These are phyloP conservation scores for Phlogophora meticulosa DNA, from an alignment of 2,888 invertebrate genomes.

Conservation along the genomic window DNA sequence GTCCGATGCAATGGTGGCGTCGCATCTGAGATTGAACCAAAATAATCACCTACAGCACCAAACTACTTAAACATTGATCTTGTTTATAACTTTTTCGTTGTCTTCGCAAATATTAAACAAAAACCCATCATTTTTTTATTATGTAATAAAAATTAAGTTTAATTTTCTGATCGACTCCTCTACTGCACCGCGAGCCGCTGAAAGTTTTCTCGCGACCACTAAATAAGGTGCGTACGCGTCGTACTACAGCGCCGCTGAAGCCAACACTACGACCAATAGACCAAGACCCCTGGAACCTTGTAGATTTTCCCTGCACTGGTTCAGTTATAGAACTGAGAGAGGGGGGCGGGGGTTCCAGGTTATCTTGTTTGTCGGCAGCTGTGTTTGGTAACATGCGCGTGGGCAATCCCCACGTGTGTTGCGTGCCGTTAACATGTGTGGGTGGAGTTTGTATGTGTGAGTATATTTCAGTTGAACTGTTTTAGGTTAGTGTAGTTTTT, in stretches of 20 bases:
- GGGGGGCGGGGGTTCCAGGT: slow-evolving; percentile 43
- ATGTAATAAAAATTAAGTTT: background rate
- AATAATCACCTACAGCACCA: too few relatives aligned
- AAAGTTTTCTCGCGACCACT: slow-evolving; percentile 71
- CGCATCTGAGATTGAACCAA: too few relatives aligned
- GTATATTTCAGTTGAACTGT: slow-evolving; percentile 44
- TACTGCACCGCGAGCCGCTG: slow-evolving; percentile 69
- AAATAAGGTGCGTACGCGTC: slow-evolving; percentile 79
- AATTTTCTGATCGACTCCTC: slow-evolving; percentile 48
- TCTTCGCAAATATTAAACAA: too few relatives aligned
- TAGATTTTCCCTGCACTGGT: background rate
- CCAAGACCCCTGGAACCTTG: slow-evolving; percentile 47
- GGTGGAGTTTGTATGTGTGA: slow-evolving; percentile 58
- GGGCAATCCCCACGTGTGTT: slow-evolving; percentile 68
- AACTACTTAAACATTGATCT: too few relatives aligned
- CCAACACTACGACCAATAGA: slow-evolving; percentile 64
- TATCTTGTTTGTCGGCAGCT: slow-evolving; percentile 51
- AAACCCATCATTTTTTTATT: too few relatives aligned
- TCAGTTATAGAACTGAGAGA: slow-evolving; percentile 20
- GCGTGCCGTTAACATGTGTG: slow-evolving; percentile 61
- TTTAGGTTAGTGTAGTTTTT: slow-evolving; percentile 44
- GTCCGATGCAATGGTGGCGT: too few relatives aligned
- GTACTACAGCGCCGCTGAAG: slow-evolving; percentile 70
- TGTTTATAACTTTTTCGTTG: too few relatives aligned
- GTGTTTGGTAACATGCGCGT: slow-evolving; percentile 68